These are phyloP conservation scores for Mactra quadrangularis DNA, from an alignment of 1,140 invertebrate genomes.

Conservation along the genomic window DNA sequence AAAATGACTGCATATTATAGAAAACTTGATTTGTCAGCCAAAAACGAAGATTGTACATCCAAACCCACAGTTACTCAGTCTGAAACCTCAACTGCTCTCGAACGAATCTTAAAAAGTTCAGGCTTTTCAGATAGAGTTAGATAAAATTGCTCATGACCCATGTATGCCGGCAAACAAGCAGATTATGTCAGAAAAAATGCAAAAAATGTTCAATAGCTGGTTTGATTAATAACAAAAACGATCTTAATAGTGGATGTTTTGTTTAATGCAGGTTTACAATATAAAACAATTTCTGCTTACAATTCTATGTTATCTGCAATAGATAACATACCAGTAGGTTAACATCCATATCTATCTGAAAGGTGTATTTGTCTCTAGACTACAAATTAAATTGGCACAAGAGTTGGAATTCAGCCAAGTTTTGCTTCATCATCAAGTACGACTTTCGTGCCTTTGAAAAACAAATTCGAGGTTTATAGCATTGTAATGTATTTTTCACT, in stretches of 20 bases:
- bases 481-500: slow-evolving; percentile 37
- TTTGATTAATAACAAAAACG: slow-evolving; percentile 31
- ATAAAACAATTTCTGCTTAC: background rate
- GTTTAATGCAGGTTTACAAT: background rate
- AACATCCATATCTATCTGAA: background rate
- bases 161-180: too few relatives aligned
- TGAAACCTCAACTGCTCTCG: slow-evolving; percentile 11
- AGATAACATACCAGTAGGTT: background rate
- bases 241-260: slow-evolving; percentile 6
- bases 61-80: background rate
- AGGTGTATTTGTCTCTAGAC: background rate
- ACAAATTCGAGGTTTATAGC: background rate
- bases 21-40: background rate
- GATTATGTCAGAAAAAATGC: slow-evolving; percentile 22
- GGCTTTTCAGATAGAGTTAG: slow-evolving; percentile 13
- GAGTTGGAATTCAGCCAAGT: slow-evolving; percentile 3
- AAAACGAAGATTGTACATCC: slow-evolving; percentile 20
- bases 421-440: background rate
- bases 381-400: background rate
- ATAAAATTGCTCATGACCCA: slow-evolving; percentile 16
- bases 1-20: background rate
- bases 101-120: slow-evolving; percentile 1
- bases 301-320: background rate
- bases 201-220: slow-evolving; percentile 45
- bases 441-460: slow-evolving; percentile 3